Conservation (phyloP, 2,888 invertebrate genomes). For the Callyntrura guangdongensis region DNA sequence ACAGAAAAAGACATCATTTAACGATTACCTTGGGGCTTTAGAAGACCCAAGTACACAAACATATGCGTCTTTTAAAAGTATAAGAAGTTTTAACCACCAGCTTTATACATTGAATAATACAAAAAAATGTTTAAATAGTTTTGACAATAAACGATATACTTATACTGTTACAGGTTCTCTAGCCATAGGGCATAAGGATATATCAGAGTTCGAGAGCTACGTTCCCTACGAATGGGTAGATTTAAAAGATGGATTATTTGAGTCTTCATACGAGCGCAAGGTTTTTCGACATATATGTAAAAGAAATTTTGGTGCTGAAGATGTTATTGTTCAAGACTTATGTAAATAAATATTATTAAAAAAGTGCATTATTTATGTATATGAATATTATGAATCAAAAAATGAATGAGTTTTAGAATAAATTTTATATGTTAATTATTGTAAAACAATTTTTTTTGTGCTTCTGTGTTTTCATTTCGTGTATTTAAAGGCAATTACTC, state of each 20-base stretch:
- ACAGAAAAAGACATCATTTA: neutral
- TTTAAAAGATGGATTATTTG: conserved; percentile 24
- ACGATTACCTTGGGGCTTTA: conserved; percentile 1
- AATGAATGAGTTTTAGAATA: no score
- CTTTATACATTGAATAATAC: conserved; percentile 20
- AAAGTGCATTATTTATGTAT: no score
- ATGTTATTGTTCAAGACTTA: neutral
- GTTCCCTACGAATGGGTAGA: conserved; percentile 24
- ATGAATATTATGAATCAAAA: no score
- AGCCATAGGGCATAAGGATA: conserved; percentile 69
- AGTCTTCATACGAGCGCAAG: no score
- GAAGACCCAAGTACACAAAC: conserved; percentile 5
- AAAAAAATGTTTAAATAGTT: conserved; percentile 57
- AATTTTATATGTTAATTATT: no score
- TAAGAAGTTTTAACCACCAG: conserved; percentile 36
- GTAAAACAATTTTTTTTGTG: no score
- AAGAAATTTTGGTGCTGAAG: neutral
- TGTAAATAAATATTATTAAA: no score
- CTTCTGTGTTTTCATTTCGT: no score
- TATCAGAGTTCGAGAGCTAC: neutral
- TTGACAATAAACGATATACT: conserved; percentile 68
- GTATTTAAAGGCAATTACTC: no score
- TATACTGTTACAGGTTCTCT: neutral
- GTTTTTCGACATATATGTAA: neutral
- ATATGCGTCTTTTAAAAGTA: conserved; percentile 29